Conservation (phyloP, 35 echinoderm and acorn worm genomes). For the Strongylocentrotus purpuratus region DNA sequence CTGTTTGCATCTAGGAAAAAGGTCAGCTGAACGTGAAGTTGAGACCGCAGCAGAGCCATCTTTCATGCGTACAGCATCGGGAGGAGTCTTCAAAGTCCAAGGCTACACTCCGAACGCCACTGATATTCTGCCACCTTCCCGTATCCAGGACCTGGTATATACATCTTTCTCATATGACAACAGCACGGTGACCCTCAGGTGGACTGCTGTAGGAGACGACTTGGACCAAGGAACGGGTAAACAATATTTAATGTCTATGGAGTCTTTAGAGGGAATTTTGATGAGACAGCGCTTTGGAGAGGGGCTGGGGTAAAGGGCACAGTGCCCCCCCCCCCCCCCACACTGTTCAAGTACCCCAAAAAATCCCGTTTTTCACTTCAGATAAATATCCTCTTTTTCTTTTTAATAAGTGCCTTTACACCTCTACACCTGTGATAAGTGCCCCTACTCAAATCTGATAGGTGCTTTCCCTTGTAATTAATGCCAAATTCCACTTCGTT, state of each 20-base stretch:
- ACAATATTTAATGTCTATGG: not conserved
- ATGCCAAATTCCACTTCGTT: too few species aligned
- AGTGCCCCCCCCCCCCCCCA: too few species aligned
- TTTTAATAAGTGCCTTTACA: too few species aligned
- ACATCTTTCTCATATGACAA: not conserved
- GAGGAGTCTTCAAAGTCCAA: slow-evolving; percentile 6
- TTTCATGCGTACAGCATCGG: slow-evolving; percentile 38
- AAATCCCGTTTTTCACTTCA: too few species aligned
- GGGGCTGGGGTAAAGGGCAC: too few species aligned
- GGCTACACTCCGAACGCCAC: not conserved
- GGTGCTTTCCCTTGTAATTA: too few species aligned
- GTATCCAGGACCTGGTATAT: not conserved
- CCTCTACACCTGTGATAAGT: too few species aligned
- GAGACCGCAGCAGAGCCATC: not conserved
- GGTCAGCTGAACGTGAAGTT: not conserved
- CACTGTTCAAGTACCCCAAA: too few species aligned
- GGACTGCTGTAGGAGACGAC: not conserved
- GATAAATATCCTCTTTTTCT: too few species aligned
- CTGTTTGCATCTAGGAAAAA: not conserved
- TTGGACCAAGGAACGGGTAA: slow-evolving; percentile 19
- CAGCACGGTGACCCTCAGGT: not conserved
- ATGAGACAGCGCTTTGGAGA: too few species aligned
- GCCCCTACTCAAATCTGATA: too few species aligned
- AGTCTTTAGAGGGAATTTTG: too few species aligned
- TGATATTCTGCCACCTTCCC: slow-evolving; percentile 28